A percentile compares a stretch with the other conserved stretches of the same genome.
Conservation (phyloP, 23 tunicate species). For the Halocynthia aurantium region DNA sequence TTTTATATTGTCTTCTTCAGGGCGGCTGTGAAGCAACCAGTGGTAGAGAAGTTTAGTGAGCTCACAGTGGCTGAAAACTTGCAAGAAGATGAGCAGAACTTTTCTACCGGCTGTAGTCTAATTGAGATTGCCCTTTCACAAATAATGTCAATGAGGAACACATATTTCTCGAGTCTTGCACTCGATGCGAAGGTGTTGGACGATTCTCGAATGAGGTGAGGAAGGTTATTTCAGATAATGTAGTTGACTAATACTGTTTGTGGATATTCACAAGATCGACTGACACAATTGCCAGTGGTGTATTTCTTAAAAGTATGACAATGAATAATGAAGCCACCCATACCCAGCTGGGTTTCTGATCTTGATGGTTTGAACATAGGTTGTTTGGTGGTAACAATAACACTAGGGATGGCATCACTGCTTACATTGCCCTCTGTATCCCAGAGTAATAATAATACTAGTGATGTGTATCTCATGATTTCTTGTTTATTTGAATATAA, state of each 20-base stretch:
- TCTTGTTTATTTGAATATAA: neutral
- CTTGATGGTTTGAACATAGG: too few species aligned
- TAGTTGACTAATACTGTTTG: neutral
- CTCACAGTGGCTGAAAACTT: neutral
- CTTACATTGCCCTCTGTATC: too few species aligned
- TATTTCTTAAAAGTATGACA: too few species aligned
- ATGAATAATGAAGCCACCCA: too few species aligned
- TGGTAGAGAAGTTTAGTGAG: neutral
- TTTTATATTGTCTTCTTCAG: neutral
- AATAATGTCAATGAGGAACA: conserved; percentile 9
- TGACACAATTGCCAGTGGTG: too few species aligned
- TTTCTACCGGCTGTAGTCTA: neutral
- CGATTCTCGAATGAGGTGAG: conserved; percentile 7
- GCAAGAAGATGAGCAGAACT: neutral
- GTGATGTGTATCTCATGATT: neutral
- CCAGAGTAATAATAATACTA: too few species aligned
- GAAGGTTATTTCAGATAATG: neutral
- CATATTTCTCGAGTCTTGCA: conserved; percentile 6
- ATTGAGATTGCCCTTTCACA: neutral
- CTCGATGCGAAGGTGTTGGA: conserved; percentile 4
- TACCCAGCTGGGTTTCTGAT: too few species aligned
- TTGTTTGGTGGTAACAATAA: too few species aligned
- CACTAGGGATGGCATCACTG: too few species aligned
- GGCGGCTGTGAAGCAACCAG: neutral
- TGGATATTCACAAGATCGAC: too few species aligned